These are phyloP conservation scores for Gila robusta DNA, from an alignment of 2,797 vertebrate species.

Conservation along the genomic window DNA sequence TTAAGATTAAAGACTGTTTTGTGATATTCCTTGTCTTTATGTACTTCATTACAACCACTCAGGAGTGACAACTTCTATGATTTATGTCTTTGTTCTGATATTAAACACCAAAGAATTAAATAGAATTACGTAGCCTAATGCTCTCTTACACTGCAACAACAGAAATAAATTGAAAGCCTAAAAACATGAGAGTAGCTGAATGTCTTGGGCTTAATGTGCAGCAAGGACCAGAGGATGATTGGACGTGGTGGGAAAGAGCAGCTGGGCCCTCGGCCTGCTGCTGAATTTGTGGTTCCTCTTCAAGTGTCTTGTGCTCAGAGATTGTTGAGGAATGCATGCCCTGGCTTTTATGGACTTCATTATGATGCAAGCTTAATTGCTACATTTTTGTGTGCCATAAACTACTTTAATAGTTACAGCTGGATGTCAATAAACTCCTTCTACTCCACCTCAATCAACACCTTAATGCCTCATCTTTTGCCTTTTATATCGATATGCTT, in stretches of 20 bases:
- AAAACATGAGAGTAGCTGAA: slow-evolving; percentile 61
- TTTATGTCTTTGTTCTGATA: slow-evolving; percentile 12
- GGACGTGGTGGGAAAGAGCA: slow-evolving; percentile 71
- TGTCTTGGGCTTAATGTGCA: not conserved
- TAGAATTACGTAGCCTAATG: not conserved
- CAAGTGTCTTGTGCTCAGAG: slow-evolving; percentile 75
- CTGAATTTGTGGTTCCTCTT: slow-evolving; percentile 74
- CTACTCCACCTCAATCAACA: slow-evolving; percentile 6
- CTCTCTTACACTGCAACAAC: slow-evolving; percentile 66
- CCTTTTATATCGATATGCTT: slow-evolving; percentile 60
- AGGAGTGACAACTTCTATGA: not conserved
- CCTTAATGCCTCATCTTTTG: slow-evolving; percentile 45
- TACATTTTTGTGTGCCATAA: slow-evolving; percentile 69
- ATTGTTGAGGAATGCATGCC: slow-evolving; percentile 73
- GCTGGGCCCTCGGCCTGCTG: slow-evolving; percentile 64
- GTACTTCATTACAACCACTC: not conserved
- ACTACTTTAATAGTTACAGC: slow-evolving; percentile 77
- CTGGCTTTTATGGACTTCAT: slow-evolving; percentile 78
- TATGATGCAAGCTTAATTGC: slow-evolving; percentile 76
- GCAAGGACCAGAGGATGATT: slow-evolving; percentile 31
- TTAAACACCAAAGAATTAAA: slow-evolving; percentile 36
- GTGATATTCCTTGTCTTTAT: not conserved
- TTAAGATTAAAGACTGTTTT: no score
- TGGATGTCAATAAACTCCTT: slow-evolving; percentile 61
- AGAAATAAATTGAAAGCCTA: slow-evolving; percentile 75